These are phyloP conservation scores for Ichneumoninae sp. DNA, from an alignment of 2,888 invertebrate genomes.

Conservation along the genomic window DNA sequence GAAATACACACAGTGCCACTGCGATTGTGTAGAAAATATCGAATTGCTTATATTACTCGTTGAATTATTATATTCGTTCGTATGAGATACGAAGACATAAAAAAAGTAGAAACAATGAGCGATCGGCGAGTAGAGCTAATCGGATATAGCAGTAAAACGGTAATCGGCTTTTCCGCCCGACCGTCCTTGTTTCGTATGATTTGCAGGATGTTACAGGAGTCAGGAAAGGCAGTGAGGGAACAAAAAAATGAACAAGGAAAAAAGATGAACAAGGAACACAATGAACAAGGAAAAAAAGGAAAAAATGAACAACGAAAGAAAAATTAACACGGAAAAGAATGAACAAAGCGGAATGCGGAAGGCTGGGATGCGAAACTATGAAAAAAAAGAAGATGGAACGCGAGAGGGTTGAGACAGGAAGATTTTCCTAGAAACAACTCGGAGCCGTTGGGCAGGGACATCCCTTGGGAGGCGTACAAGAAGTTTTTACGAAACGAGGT, in stretches of 20 bases:
- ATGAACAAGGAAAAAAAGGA: neutral
- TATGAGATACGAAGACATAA: neutral
- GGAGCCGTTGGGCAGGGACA: neutral
- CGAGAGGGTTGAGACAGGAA: neutral
- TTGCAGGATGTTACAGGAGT: neutral
- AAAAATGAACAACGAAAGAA: neutral
- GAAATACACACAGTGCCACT: neutral
- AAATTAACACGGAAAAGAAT: neutral
- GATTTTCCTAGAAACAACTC: neutral
- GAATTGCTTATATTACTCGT: neutral
- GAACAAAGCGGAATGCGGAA: neutral
- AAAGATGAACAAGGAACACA: neutral
- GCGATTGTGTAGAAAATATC: neutral
- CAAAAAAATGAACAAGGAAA: neutral
- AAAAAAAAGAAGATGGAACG: neutral
- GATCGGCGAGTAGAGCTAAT: neutral
- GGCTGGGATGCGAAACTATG: neutral
- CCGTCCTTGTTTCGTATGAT: neutral
- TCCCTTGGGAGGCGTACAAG: neutral
- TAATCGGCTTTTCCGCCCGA: slow-evolving; percentile 39
- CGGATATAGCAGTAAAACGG: slow-evolving; percentile 30
- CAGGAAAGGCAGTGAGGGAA: neutral
- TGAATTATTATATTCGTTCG: neutral
- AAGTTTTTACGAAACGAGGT: neutral
- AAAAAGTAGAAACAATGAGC: slow-evolving; percentile 38